These are phyloP conservation scores for Acanthochromis polyacanthus DNA, from an alignment of 2,113 vertebrate species.

Conservation along the genomic window DNA sequence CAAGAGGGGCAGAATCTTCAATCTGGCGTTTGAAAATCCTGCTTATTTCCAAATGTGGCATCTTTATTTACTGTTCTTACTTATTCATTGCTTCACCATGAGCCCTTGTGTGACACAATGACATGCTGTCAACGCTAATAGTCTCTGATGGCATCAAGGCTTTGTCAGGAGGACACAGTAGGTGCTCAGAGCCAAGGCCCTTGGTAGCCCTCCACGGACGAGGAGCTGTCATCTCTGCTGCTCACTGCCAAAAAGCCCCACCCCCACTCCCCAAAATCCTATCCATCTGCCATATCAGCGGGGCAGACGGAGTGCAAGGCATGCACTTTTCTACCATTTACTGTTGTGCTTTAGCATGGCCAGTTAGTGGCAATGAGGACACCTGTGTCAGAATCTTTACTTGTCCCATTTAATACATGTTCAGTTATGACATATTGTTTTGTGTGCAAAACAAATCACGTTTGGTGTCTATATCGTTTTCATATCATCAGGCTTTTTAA, in stretches of 20 bases:
- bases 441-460: neutral
- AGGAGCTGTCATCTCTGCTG: constrained; percentile 75
- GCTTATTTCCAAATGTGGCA: constrained; percentile 36
- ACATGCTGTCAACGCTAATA: constrained; percentile 75
- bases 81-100: constrained; percentile 56
- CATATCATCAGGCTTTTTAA: neutral
- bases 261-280: constrained; percentile 63
- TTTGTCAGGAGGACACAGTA: constrained; percentile 74
- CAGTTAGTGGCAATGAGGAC: constrained; percentile 37
- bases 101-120: constrained; percentile 62
- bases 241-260: constrained; percentile 64
- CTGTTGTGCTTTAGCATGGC: constrained; percentile 49
- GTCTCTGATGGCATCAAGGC: constrained; percentile 73
- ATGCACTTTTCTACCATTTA: constrained; percentile 71
- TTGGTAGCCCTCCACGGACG: constrained; percentile 61
- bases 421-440: constrained; percentile 9
- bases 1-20: constrained; percentile 3
- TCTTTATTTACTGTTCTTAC: constrained; percentile 59
- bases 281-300: constrained; percentile 77
- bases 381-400: constrained; percentile 35
- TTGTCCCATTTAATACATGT: constrained; percentile 43
- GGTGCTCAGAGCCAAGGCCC: constrained; percentile 70
- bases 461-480: too few species aligned
- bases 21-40: constrained; percentile 27
- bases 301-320: constrained; percentile 67